phyloP scores from a whole-genome alignment of 2,888 invertebrate species.

The Bruchidius siliquastri region DNA sequence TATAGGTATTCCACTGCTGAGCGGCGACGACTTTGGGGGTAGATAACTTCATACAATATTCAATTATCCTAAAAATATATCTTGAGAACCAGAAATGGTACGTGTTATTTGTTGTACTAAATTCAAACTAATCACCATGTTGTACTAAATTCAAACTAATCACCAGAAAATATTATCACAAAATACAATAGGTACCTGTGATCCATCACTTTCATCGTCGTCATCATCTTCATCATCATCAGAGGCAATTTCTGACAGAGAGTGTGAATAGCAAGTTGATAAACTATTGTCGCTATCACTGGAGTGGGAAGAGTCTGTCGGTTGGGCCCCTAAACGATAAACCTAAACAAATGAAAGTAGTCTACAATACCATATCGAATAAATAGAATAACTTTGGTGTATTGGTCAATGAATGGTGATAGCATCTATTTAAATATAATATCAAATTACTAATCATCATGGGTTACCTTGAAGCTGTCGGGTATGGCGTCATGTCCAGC shows the following conservation, averaged over 20 bases:
- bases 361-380: background rate
- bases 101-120: too few species aligned
- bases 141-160: too few species aligned
- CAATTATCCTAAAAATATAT: too few species aligned
- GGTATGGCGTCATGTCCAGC: conserved; percentile 36
- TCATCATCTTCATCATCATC: conserved; percentile 44
- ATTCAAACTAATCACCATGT: too few species aligned
- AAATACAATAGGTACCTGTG: conserved; percentile 33
- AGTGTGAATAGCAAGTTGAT: conserved; percentile 48
- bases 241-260: conserved; percentile 43
- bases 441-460: too few species aligned
- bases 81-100: too few species aligned
- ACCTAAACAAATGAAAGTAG: conserved; percentile 40
- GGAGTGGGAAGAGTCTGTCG: conserved; percentile 42
- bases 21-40: too few species aligned
- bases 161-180: conserved; percentile 28
- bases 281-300: conserved; percentile 46
- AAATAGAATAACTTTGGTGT: too few species aligned
- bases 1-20: too few species aligned
- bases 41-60: too few species aligned
- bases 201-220: conserved; percentile 28
- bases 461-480: conserved; percentile 49
- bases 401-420: too few species aligned
- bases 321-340: conserved; percentile 48
- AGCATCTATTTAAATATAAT: too few species aligned